Base-by-base conservation (phyloP, 64 coral and sea anemone species). In the Pocillopora damicornis region DNA sequence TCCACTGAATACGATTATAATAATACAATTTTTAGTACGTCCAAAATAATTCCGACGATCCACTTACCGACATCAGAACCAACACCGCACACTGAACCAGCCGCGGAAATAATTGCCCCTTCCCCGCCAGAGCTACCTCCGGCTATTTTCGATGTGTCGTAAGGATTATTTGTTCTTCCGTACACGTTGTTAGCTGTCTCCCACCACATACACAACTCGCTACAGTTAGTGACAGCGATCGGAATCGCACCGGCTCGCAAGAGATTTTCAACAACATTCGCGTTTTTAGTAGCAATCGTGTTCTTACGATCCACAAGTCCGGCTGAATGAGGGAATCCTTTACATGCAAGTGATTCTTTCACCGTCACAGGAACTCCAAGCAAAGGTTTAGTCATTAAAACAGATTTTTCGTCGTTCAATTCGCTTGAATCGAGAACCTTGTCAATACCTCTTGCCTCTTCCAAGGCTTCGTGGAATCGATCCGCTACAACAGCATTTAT, bases 141-240 rank as follows among this genome's bases (percentile, higher is more conserved):
- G 11, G 92, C 94, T 17, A 97, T 93, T 30, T 88, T 79, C 56
- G 88, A 92, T 17, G 91, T 90, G 35, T 97, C 82, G 12, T 93
- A 80, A 7, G 94, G 94, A 37, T 97, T 97, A 59, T 93, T 92
- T 0, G 94, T 97, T 36, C 94, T 76, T 25, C 94, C 94, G 12
- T 97, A 92, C 9, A 97, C 76, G 15, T 93, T 93, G 58, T 97
- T 97, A 7, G 73, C 75, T 5, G 94, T 97, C 42, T 97, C 94
- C 91, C 88, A 93, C 94, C 94, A 97, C 91, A 90, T 90, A 36
- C 91, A 97, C 36, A 97, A 63, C 35, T 97, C 94, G 59, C 94
- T 97, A n/a, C 94, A 97, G 76, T 97, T 97, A 17, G 94, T 97
- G 20, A 97, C 91, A 57, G 94, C 94, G 15, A 93, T 71, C 23